Conservation (phyloP, 2,113 vertebrate species). For the Pycnonotus jocosus region DNA sequence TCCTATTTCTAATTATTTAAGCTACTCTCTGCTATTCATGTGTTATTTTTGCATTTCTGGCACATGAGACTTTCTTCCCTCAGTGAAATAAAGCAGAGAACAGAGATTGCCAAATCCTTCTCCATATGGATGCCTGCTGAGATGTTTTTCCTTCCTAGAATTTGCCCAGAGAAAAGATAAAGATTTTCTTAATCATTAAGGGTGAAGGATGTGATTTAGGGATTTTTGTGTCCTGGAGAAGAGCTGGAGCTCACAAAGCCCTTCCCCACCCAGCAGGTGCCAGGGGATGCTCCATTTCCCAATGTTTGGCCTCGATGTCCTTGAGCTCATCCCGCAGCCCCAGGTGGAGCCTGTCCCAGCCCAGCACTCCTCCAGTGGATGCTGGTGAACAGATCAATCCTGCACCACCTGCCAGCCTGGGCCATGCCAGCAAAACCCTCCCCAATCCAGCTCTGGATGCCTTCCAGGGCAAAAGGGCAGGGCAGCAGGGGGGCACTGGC, state of each 20-base stretch:
- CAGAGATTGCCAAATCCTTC: neutral
- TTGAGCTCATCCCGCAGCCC: neutral
- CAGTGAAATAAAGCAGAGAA: neutral
- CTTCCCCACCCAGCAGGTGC: neutral
- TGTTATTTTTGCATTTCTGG: constrained; percentile 3
- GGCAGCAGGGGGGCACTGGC: neutral
- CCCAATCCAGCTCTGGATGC: neutral
- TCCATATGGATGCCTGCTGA: neutral
- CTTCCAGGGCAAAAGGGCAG: neutral
- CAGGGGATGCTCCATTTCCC: neutral
- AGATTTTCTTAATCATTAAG: neutral
- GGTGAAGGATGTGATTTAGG: neutral
- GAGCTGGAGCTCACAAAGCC: neutral
- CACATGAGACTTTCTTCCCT: neutral
- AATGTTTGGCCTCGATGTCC: neutral
- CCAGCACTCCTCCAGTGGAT: neutral
- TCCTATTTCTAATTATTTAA: neutral
- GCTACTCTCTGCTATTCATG: neutral
- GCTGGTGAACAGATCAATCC: neutral
- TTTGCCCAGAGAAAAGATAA: neutral
- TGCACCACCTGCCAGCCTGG: neutral
- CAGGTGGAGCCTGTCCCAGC: neutral
- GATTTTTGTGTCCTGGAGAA: neutral
- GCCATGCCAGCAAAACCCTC: neutral
- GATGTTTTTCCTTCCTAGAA: neutral